Percentiles rank a stretch among this genome's conserved stretches.
These are phyloP conservation scores for Hermaeophaga mercurialis DNA, from an alignment of 2,888 invertebrate species.

Conservation along the genomic window DNA sequence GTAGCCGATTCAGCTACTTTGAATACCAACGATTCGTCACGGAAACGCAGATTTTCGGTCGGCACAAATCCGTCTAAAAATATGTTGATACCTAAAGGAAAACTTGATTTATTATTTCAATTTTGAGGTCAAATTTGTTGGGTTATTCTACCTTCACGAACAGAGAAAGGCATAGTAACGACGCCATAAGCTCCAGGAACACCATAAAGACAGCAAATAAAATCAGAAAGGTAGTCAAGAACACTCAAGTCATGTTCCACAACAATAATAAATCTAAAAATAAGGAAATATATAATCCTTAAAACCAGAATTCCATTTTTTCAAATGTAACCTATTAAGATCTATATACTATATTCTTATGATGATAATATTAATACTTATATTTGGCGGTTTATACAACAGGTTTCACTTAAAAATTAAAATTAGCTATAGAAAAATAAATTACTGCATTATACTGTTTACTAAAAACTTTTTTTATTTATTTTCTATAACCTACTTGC, in stretches of 20 bases:
- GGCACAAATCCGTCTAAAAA: constrained; percentile 99
- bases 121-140: too few relatives aligned
- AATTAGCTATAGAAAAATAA: too few relatives aligned
- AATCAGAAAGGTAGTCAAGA: constrained; percentile 97
- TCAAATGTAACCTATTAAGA: too few relatives aligned
- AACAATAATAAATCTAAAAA: constrained; percentile 92
- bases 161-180: constrained; percentile 99
- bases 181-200: constrained; percentile 99
- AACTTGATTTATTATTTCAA: too few relatives aligned
- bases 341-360: too few relatives aligned
- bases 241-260: constrained; percentile 99
- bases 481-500: constrained; percentile 79
- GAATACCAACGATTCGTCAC: constrained; percentile 95
- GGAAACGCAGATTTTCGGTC: constrained; percentile 97
- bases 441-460: too few relatives aligned
- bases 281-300: constrained; percentile 35
- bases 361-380: too few relatives aligned
- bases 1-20: constrained; percentile 98
- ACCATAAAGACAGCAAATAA: constrained; percentile 98
- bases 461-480: too few relatives aligned
- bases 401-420: too few relatives aligned
- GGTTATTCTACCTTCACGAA: constrained; percentile 95
- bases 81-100: constrained; percentile 84
- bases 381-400: too few relatives aligned
- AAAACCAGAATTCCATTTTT: too few relatives aligned